Conservation (phyloP, 2,888 invertebrate species). For the Nephrotoma flavescens region DNA sequence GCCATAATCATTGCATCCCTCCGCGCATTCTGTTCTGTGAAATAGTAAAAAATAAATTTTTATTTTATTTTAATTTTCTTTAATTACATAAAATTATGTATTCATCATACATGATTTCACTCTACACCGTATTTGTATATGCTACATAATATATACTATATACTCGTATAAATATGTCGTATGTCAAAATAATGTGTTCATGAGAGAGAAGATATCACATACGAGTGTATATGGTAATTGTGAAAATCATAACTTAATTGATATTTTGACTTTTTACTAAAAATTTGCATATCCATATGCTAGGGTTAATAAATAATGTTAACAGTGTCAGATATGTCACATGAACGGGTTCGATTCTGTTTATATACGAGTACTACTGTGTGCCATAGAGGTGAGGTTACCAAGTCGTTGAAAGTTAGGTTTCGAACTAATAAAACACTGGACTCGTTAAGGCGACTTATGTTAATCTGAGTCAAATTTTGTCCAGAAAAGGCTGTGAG, state of each 20-base stretch:
- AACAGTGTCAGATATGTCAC: background rate
- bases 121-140: background rate
- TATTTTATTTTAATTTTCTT: background rate
- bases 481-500: no score
- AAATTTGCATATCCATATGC: background rate
- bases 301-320: background rate
- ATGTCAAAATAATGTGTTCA: background rate
- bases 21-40: background rate
- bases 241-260: background rate
- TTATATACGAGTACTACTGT: no score
- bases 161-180: background rate
- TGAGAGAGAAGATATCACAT: background rate
- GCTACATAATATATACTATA: background rate
- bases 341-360: background rate
- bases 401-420: no score
- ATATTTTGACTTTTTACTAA: background rate
- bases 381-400: no score
- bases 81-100: background rate
- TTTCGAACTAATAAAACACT: no score
- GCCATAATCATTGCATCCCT: background rate
- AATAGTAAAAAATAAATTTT: background rate
- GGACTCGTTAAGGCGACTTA: no score
- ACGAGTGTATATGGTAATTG: background rate
- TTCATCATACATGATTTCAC: background rate
- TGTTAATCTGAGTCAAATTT: no score